Evolutionary conservation across 2,797 vertebrate species (phyloP), one percentile per base, ranked within the genome.

Genomic region (Ispidina lecontei): DNA sequence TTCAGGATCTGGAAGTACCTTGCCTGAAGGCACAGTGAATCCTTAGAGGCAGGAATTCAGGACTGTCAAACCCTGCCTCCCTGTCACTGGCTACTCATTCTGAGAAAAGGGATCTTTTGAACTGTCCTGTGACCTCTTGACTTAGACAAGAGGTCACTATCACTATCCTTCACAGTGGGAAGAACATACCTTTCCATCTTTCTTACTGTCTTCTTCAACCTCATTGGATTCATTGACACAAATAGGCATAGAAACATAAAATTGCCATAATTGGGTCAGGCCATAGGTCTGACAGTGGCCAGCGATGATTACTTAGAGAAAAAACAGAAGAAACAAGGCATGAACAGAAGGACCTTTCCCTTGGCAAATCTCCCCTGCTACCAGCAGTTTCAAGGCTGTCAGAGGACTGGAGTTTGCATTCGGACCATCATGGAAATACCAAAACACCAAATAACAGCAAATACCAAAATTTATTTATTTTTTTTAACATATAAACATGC

Each of bases 181-280:
- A 94, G 92, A 93, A 65, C 84, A 44, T 91, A 95, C 93, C 94
- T 96, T 95, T 93, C 96, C 88, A 77, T 95, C 90, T 92, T 76
- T 92, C 94, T 94, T 87, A 90, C 84, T 89, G 81, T 80, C 90
- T 87, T 17, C 19, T 80, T 95, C 72, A 87, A 80, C 88, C 69
- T 90, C 88, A 37, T 35, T 84, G 91, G 91, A 60, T 91, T 63
- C 87, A 89, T 91, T 64, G 88, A 90, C 88, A 96, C 95, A 95
- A 94, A 90, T 55, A 90, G 64, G 90, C 88, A 84, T 65, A 95
- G 95, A 96, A 90, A 93, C 75, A 76, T 79, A 65, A 95, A 95
- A 96, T 93, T 95, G 89, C 89, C 26, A 4, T 95, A 95, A 95
- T 82, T 96, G 89, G 84, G 90, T 91, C 86, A 96, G 94, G 95